These are phyloP conservation scores for Microplitis demolitor DNA, from an alignment of 1,140 invertebrate genomes.

Conservation along the genomic window DNA sequence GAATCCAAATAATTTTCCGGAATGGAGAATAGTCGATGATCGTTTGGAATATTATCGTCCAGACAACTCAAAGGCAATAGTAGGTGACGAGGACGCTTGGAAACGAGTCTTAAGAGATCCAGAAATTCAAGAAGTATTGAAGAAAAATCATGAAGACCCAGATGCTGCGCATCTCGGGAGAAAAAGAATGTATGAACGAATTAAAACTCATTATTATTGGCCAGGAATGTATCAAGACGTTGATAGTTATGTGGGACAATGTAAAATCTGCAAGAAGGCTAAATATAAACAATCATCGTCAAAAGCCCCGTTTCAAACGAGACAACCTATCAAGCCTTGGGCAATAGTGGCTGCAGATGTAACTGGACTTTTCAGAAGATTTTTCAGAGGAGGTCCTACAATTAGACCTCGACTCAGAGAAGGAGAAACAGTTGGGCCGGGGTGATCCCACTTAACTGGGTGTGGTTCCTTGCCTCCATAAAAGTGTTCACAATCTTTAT, in stretches of 20 bases:
- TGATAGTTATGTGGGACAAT: neutral
- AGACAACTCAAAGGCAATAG: neutral
- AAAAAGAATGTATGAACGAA: neutral
- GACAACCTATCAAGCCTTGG: too few relatives aligned
- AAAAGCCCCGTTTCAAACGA: too few relatives aligned
- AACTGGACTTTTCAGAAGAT: neutral
- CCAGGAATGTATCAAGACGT: neutral
- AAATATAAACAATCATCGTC: neutral
- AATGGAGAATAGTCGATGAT: neutral
- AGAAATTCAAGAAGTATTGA: neutral
- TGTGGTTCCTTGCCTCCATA: too few relatives aligned
- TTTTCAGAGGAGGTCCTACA: too few relatives aligned
- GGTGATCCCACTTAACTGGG: too few relatives aligned
- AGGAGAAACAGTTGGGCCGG: too few relatives aligned
- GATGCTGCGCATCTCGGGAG: neutral
- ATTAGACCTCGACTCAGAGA: too few relatives aligned
- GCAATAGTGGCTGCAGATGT: too few relatives aligned
- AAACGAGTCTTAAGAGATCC: neutral
- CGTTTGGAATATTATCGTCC: neutral
- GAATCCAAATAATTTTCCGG: neutral
- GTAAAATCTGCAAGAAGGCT: neutral
- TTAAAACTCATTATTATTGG: neutral
- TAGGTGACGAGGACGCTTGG: neutral
- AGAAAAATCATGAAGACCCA: neutral
- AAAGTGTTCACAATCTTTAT: too few relatives aligned